These are phyloP conservation scores for Pristionchus exspectatus DNA, from an alignment of 2,888 invertebrate species.

Conservation along the genomic window DNA sequence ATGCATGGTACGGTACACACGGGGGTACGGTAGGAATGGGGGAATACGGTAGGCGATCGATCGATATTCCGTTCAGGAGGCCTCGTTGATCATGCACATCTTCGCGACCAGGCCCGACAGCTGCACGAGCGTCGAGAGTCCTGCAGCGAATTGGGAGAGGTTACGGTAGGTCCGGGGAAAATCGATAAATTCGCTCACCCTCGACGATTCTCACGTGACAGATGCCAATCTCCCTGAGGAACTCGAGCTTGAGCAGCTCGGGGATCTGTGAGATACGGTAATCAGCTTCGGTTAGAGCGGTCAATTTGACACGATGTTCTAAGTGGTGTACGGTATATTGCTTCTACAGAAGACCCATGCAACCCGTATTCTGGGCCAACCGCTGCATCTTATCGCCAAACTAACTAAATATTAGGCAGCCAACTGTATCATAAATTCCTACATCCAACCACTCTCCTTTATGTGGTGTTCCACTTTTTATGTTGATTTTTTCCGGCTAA, in stretches of 20 bases:
- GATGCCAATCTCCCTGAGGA: constrained; percentile 91
- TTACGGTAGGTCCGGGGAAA: neutral
- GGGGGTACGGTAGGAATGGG: constrained; percentile 17
- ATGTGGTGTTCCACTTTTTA: too few relatives aligned
- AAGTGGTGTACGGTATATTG: too few relatives aligned
- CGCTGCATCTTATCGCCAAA: too few relatives aligned
- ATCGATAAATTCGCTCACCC: constrained; percentile 82
- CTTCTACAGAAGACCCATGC: too few relatives aligned
- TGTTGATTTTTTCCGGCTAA: too few relatives aligned
- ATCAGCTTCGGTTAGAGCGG: too few relatives aligned
- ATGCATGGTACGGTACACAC: constrained; percentile 37
- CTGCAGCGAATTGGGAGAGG: neutral
- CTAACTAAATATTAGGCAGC: too few relatives aligned
- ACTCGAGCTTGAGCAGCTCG: constrained; percentile 89
- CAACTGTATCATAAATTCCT: too few relatives aligned
- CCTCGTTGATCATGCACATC: constrained; percentile 83
- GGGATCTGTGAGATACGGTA: constrained; percentile 82
- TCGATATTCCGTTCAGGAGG: neutral
- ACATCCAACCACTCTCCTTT: too few relatives aligned
- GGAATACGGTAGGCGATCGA: constrained; percentile 38
- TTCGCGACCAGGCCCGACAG: constrained; percentile 91
- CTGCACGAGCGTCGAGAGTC: constrained; percentile 81
- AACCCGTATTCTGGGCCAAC: too few relatives aligned
- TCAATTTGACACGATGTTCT: too few relatives aligned
- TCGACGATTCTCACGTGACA: constrained; percentile 93